Percentiles rank a stretch among this genome's conserved stretches.
These are phyloP conservation scores for Eleutherodactylus coqui DNA, from an alignment of 2,797 vertebrate species.

Conservation along the genomic window DNA sequence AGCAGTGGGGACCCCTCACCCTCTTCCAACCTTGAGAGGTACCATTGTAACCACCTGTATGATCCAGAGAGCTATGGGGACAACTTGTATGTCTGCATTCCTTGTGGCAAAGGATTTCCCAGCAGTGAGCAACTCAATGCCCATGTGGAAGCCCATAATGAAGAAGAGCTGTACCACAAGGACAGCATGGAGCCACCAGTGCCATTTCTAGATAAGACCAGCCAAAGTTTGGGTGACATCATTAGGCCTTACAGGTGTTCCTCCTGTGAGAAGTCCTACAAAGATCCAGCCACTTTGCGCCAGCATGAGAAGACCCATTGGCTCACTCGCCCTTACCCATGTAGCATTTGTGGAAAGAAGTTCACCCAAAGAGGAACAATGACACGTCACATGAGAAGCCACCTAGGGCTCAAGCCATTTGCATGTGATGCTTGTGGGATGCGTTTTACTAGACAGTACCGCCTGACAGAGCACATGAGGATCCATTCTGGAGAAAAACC, in stretches of 20 bases:
- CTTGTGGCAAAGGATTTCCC: constrained; percentile 97
- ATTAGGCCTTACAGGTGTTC: constrained; percentile 95
- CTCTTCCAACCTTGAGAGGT: constrained; percentile 84
- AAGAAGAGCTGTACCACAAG: constrained; percentile 90
- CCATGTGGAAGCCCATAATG: constrained; percentile 96
- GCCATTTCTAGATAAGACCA: constrained; percentile 78
- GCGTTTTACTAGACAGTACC: constrained; percentile 99
- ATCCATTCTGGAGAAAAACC: constrained; percentile 99
- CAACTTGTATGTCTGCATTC: constrained; percentile 98
- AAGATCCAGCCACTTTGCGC: constrained; percentile 95
- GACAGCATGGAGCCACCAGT: constrained; percentile 75
- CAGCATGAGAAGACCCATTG: constrained; percentile 99
- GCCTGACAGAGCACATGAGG: constrained; percentile 98
- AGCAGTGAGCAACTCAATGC: constrained; percentile 99
- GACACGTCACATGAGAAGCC: constrained; percentile 99
- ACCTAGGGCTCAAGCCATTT: constrained; percentile 97
- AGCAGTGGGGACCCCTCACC: constrained; percentile 95
- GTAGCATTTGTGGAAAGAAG: constrained; percentile 99
- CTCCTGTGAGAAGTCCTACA: constrained; percentile 96
- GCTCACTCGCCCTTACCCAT: constrained; percentile 97
- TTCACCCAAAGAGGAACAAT: constrained; percentile 99
- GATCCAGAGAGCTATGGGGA: constrained; percentile 97
- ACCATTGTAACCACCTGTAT: constrained; percentile 87
- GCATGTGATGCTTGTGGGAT: constrained; percentile 98
- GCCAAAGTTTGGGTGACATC: constrained; percentile 83